A percentile compares a stretch with the other conserved stretches of the same genome.
Conservation (phyloP, 92 coral and sea anemone genomes). For the Zoanthus solanderi region DNA sequence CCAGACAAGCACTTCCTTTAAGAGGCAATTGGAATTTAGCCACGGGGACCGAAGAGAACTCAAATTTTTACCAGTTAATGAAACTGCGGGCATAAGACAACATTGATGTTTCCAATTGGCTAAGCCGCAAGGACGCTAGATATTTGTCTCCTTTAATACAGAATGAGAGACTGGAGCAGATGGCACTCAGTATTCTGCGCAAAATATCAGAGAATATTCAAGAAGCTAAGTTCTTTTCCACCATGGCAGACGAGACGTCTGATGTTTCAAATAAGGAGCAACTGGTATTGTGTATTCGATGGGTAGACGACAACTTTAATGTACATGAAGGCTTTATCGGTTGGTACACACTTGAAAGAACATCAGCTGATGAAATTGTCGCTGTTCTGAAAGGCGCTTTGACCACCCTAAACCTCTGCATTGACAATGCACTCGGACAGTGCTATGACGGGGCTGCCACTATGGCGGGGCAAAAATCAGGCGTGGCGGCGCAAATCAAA, state of each 20-base stretch:
- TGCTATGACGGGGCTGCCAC: slow-evolving; percentile 59
- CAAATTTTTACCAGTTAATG: slow-evolving; percentile 59
- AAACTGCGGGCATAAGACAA: slow-evolving; percentile 48
- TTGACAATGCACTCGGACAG: slow-evolving; percentile 59
- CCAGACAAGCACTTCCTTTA: slow-evolving; percentile 57
- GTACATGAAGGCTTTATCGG: slow-evolving; percentile 62
- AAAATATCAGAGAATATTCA: slow-evolving; percentile 45
- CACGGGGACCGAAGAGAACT: slow-evolving; percentile 49
- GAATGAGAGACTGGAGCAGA: slow-evolving; percentile 54
- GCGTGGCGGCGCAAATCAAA: slow-evolving; percentile 62
- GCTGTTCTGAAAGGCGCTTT: slow-evolving; percentile 27
- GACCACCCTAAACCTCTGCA: slow-evolving; percentile 34
- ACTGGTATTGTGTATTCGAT: slow-evolving; percentile 59
- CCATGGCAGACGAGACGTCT: slow-evolving; percentile 70
- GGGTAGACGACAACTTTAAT: slow-evolving; percentile 50
- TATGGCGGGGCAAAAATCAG: slow-evolving; percentile 62
- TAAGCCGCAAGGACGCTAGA: slow-evolving; percentile 42
- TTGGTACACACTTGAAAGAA: slow-evolving; percentile 48
- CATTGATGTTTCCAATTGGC: slow-evolving; percentile 54
- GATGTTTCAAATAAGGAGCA: slow-evolving; percentile 65
- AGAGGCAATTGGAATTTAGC: slow-evolving; percentile 61
- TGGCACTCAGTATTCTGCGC: slow-evolving; percentile 39
- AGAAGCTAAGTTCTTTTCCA: slow-evolving; percentile 46
- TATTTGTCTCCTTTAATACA: slow-evolving; percentile 61
- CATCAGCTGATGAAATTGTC: slow-evolving; percentile 55